Percentiles rank a stretch among this genome's conserved stretches.
phyloP scores from a whole-genome alignment of 2,113 vertebrate species.

The Ahaetulla prasina region DNA sequence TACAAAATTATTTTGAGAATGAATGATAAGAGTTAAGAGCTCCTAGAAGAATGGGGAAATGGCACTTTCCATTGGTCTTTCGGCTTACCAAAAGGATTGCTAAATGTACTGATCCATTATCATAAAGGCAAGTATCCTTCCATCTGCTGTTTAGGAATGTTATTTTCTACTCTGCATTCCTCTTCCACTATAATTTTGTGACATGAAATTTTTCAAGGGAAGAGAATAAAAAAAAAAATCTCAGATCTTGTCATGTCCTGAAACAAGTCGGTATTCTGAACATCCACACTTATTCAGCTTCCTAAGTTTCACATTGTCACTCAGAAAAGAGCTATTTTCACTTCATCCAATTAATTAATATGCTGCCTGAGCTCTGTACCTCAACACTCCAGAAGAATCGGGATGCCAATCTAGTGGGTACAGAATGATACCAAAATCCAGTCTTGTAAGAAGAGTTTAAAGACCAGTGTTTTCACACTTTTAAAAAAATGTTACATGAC shows the following conservation, averaged over 20 bases:
- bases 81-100: neutral
- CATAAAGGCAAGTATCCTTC: neutral
- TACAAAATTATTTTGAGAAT: constrained; percentile 27
- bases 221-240: neutral
- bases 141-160: neutral
- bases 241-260: neutral
- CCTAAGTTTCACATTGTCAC: neutral
- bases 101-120: constrained; percentile 5
- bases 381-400: neutral
- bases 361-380: neutral
- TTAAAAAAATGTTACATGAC: neutral
- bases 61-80: neutral
- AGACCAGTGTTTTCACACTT: constrained; percentile 1
- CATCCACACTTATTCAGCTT: neutral
- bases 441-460: neutral
- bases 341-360: neutral
- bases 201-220: neutral
- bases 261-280: neutral
- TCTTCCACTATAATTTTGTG: neutral
- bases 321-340: neutral
- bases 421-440: neutral
- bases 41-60: neutral
- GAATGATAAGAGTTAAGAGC: constrained; percentile 16
- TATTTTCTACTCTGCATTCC: neutral
- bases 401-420: neutral